phyloP scores from a whole-genome alignment of 1,140 invertebrate species.

The Diorhabda sublineata region DNA sequence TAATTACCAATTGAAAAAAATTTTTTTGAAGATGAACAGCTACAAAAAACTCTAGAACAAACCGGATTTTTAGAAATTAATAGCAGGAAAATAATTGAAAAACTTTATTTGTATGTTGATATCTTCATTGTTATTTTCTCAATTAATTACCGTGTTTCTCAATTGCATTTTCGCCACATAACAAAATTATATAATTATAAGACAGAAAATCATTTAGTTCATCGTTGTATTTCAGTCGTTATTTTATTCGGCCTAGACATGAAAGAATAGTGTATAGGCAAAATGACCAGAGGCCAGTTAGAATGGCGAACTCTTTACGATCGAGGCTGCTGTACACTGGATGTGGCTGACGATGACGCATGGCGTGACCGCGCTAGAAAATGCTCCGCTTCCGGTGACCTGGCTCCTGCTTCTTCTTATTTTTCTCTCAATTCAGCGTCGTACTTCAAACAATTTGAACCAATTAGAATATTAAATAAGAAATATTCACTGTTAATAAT shows the following conservation, averaged over 20 bases:
- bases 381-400: slow-evolving; percentile 19
- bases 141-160: too few species aligned
- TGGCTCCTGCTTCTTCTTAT: background rate
- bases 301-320: background rate
- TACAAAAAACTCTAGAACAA: too few species aligned
- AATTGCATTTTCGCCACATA: too few species aligned
- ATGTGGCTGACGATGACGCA: slow-evolving; percentile 3
- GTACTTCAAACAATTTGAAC: background rate
- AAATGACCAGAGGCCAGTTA: slow-evolving; percentile 15
- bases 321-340: background rate
- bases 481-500: background rate
- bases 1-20: too few species aligned
- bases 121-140: too few species aligned
- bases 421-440: background rate
- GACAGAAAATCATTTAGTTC: too few species aligned
- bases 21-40: too few species aligned
- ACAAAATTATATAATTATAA: too few species aligned
- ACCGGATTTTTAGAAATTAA: too few species aligned
- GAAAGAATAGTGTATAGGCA: background rate
- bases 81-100: too few species aligned
- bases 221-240: too few species aligned
- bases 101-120: too few species aligned
- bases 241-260: background rate
- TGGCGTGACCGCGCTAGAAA: slow-evolving; percentile 17
- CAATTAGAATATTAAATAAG: background rate